These are phyloP conservation scores for Drosophila mimica DNA, from an alignment of 2,888 invertebrate genomes.

Conservation along the genomic window DNA sequence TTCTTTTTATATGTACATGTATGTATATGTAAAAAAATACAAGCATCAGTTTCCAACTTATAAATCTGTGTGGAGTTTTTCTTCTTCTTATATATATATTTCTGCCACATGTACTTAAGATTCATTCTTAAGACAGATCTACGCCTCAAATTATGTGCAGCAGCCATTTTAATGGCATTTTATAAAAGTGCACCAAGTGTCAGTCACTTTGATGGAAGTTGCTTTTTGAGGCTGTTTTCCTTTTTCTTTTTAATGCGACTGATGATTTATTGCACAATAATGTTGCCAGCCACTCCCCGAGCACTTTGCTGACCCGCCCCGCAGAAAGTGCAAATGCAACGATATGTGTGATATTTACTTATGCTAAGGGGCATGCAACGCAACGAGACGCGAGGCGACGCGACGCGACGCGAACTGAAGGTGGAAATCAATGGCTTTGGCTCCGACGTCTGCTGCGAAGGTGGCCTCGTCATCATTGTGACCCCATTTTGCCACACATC, in stretches of 20 bases:
- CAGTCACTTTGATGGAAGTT: slow-evolving; percentile 6
- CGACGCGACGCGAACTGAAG: not conserved
- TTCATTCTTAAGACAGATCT: not conserved
- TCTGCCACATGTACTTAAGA: not conserved
- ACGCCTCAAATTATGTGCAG: not conserved
- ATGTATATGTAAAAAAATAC: not conserved
- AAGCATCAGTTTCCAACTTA: not conserved
- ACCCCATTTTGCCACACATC: slow-evolving; percentile 56
- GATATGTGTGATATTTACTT: slow-evolving; percentile 18
- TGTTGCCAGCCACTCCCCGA: slow-evolving; percentile 28
- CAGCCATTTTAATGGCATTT: not conserved
- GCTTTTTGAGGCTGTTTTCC: slow-evolving; percentile 7
- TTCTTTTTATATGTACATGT: not conserved
- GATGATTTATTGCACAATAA: slow-evolving; percentile 68
- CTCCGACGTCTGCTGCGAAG: slow-evolving; percentile 42
- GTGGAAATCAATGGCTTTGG: slow-evolving; percentile 65
- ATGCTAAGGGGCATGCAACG: not conserved
- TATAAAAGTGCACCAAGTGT: not conserved
- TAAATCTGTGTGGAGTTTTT: not conserved
- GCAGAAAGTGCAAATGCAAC: slow-evolving; percentile 43
- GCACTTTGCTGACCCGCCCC: slow-evolving; percentile 27
- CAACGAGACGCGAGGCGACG: not conserved
- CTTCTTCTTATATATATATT: not conserved
- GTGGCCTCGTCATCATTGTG: slow-evolving; percentile 27
- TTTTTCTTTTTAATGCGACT: slow-evolving; percentile 27